Evolutionary conservation across 1,140 invertebrate species (phyloP).

Genomic region (Sarcophaga bullata): DNA sequence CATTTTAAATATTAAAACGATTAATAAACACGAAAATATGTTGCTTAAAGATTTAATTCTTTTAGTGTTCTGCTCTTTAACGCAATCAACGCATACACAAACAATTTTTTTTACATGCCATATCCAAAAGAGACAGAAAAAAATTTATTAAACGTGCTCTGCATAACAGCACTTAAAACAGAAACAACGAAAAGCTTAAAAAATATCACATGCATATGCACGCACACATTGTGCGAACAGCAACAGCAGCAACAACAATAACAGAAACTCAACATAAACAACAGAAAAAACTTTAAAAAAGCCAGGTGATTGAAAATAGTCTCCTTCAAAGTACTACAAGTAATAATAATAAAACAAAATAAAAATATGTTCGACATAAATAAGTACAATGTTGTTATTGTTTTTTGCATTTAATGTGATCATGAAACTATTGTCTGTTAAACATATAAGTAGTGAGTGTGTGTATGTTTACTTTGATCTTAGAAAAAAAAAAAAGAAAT

Average conservation of each 20-base stretch:
- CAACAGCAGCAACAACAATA: neutral
- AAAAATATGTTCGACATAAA: conserved; percentile 15
- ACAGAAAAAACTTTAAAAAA: conserved; percentile 11
- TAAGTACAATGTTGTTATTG: neutral
- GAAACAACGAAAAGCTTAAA: conserved; percentile 13
- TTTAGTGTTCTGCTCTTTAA: neutral
- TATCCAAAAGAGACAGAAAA: neutral
- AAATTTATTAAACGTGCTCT: conserved; percentile 35
- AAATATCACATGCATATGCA: neutral
- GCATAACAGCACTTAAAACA: neutral
- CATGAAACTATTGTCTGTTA: neutral
- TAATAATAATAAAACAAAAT: neutral
- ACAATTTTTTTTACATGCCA: neutral
- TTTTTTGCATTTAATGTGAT: neutral
- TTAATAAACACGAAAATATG: no score
- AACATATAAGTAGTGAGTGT: neutral
- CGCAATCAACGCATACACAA: neutral
- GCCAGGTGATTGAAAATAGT: neutral
- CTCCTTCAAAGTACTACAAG: conserved; percentile 19
- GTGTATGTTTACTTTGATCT: neutral
- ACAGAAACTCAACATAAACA: neutral
- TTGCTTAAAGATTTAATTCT: no score
- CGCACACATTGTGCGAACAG: neutral
- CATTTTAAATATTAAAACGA: no score
- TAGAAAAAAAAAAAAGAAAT: no score